Percentiles rank a stretch among this genome's conserved stretches.
Evolutionary conservation across 2,888 invertebrate species (phyloP).

Genomic region (Siphlonurus alternatus): DNA sequence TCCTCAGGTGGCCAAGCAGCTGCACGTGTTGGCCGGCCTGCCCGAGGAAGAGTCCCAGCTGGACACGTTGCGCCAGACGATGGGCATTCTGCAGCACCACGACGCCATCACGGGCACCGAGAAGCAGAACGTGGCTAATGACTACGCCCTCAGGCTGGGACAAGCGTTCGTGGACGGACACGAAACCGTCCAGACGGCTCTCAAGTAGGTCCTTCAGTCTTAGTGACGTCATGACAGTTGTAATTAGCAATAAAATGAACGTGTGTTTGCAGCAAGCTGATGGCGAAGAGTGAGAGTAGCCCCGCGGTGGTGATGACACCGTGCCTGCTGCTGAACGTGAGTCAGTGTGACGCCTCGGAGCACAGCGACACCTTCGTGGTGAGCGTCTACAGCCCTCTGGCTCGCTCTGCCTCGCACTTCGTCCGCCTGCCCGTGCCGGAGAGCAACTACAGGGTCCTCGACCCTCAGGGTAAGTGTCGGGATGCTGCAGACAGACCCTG

Average conservation of each 20-base stretch:
- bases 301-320: not conserved
- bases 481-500: no score
- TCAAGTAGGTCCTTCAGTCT: conserved; percentile 32
- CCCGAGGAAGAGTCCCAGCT: conserved; percentile 14
- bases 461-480: conserved; percentile 41
- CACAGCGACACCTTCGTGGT: conserved; percentile 32
- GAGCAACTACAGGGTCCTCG: conserved; percentile 39
- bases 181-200: conserved; percentile 33
- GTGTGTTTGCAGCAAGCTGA: not conserved
- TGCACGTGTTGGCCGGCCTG: conserved; percentile 15
- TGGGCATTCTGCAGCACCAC: conserved; percentile 34
- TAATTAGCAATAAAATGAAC: no score
- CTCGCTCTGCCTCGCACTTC: conserved; percentile 32
- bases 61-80: conserved; percentile 17
- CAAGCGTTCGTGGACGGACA: conserved; percentile 46
- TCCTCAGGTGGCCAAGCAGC: conserved; percentile 18
- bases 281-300: not conserved
- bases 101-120: conserved; percentile 67
- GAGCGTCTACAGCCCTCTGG: conserved; percentile 44
- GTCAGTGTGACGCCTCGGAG: conserved; percentile 37
- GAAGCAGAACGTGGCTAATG: conserved; percentile 70
- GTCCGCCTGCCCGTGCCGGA: conserved; percentile 33
- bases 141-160: conserved; percentile 64
- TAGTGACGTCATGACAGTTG: no score
- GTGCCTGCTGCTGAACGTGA: conserved; percentile 43